Base-by-base conservation (phyloP, 37 sponge, comb jelly and placozoan genomes). In the Aplysina aerophoba region DNA sequence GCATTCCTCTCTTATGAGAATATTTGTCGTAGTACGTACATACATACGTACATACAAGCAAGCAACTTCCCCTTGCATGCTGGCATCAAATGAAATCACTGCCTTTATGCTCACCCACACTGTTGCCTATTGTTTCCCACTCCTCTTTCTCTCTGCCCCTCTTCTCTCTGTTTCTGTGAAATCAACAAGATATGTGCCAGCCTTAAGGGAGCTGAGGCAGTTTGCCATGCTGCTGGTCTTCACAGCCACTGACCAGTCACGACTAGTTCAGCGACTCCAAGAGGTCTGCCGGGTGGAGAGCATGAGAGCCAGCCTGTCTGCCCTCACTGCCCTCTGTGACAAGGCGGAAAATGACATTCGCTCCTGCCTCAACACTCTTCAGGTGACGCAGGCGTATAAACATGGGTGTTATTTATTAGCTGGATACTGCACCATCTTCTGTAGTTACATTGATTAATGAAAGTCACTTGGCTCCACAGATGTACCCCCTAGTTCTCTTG, bases 261-360 rank as follows among this genome's bases (percentile, higher is more conserved):
- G 96, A 80, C 91, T 99, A 27, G 94, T 97, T 0, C 36, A 80
- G 30, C 74, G 99, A 25, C 87, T 99, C 39, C 85, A 87, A 11
- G 89, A 96, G 85, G 96, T 93, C 25, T 79, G 87, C 39, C 86
- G 81, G 59, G 83, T 57, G 73, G 99, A 98, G 66, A 55, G 85
- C 6, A 75, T 98, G 73, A 82, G 62, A 17, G 85, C 99, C 37
- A 56, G 87, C 83, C 91, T 95, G 80, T 89, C 94, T 16, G 89
- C 94, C 15, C 89, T 99, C 14, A 88, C 95, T 56, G 89, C 93
- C 27, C 92, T 99, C 15, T 99, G 99, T 87, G 97, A 96, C 85
- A 96, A 96, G 82, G 84, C 96, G 0, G 91, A 90, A 37, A 97
- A 97, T 80, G 99, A 99, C 66, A 95, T 99, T 39, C 67, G 99